Evolutionary conservation across 2,888 invertebrate genomes (phyloP).

Genomic region (Eupeodes luniger): DNA sequence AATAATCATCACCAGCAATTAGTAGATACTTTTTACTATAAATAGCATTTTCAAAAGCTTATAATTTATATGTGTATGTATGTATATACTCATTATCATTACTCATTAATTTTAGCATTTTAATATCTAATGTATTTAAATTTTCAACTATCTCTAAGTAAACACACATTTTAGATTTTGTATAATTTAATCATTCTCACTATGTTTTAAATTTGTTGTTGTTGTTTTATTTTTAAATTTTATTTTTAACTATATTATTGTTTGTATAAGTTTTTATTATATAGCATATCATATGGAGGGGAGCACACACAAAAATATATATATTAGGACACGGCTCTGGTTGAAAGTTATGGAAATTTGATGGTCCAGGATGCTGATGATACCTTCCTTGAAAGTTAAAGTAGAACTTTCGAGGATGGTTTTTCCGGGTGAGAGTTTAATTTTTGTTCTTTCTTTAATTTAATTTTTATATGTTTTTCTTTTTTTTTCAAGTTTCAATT

Average conservation of each 20-base stretch:
- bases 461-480: constrained; percentile 15
- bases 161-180: constrained; percentile 55
- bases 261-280: constrained; percentile 30
- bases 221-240: constrained; percentile 18
- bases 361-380: constrained; percentile 79
- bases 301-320: constrained; percentile 77
- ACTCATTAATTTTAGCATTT: constrained; percentile 54
- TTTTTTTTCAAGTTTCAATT: constrained; percentile 18
- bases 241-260: constrained; percentile 38
- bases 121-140: constrained; percentile 59
- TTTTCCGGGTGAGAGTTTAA: constrained; percentile 59
- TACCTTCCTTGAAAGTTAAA: constrained; percentile 74
- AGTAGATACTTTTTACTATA: constrained; percentile 17
- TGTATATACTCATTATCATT: constrained; percentile 37
- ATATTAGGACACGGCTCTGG: constrained; percentile 82
- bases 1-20: constrained; percentile 79
- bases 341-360: constrained; percentile 83
- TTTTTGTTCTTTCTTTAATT: constrained; percentile 19
- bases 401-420: constrained; percentile 75
- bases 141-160: constrained; percentile 60
- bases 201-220: constrained; percentile 31
- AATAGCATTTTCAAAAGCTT: constrained; percentile 54
- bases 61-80: neutral
- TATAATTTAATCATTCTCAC: constrained; percentile 56
- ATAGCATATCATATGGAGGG: constrained; percentile 74